Evolutionary conservation across 2,113 vertebrate genomes (phyloP).

Genomic region (Australoheros scitulus): DNA sequence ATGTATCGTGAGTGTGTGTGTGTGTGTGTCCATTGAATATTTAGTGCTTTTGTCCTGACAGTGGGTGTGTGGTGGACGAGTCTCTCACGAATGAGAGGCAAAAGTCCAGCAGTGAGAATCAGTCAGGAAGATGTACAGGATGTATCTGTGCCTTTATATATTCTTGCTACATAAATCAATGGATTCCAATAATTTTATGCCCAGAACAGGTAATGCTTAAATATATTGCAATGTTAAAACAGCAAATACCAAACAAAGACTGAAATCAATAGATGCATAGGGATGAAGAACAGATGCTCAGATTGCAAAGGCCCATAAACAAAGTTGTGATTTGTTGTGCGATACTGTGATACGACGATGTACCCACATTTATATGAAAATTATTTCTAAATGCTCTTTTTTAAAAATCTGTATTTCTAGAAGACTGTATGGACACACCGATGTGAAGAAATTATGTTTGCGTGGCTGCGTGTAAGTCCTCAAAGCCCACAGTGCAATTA

Average conservation of each 20-base stretch:
- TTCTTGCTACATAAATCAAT: neutral
- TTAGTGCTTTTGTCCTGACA: conserved; percentile 27
- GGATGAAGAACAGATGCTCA: neutral
- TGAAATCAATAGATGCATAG: neutral
- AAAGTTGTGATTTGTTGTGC: neutral
- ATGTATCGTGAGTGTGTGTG: conserved; percentile 15
- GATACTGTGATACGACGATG: neutral
- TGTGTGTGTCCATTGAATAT: conserved; percentile 45
- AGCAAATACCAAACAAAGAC: neutral
- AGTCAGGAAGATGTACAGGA: neutral
- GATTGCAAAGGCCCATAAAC: neutral
- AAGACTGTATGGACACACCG: neutral
- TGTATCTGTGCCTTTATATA: neutral
- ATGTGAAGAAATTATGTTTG: conserved; percentile 1
- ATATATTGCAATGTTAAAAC: neutral
- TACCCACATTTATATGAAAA: neutral
- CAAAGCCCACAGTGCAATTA: neutral
- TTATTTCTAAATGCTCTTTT: too few relatives aligned
- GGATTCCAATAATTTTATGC: neutral
- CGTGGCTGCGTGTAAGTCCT: neutral
- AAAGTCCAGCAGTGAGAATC: neutral
- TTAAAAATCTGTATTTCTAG: neutral
- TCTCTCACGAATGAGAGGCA: conserved; percentile 7
- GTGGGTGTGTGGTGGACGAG: neutral
- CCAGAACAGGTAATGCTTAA: neutral